These are phyloP conservation scores for Chitala chitala DNA, from an alignment of 2,113 vertebrate species.

Conservation along the genomic window DNA sequence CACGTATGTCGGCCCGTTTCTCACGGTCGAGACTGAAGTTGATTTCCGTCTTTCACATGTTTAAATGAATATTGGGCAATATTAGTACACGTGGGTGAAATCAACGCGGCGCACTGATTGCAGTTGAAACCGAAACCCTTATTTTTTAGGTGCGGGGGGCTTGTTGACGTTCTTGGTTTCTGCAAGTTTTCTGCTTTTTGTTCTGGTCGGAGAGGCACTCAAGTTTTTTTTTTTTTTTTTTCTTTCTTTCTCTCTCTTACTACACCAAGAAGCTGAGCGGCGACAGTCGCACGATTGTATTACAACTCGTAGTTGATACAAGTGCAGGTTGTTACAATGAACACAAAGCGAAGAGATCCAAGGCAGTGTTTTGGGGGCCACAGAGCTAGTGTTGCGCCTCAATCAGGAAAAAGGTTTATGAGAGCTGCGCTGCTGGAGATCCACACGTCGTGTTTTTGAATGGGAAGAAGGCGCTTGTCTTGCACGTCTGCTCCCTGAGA, in stretches of 20 bases:
- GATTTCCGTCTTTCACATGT: background rate
- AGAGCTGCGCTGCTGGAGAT: background rate
- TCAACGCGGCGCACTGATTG: constrained; percentile 27
- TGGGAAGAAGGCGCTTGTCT: background rate
- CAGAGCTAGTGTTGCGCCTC: no score
- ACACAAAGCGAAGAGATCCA: no score
- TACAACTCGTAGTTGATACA: background rate
- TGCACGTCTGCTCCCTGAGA: no score
- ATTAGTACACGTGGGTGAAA: constrained; percentile 31
- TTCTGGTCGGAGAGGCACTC: no score
- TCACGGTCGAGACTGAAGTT: background rate
- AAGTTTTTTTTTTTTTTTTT: background rate
- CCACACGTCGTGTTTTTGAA: no score
- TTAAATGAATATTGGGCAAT: constrained; percentile 21
- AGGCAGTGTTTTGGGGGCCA: no score
- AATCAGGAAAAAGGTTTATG: background rate
- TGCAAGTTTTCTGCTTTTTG: constrained; percentile 6
- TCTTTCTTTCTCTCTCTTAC: background rate
- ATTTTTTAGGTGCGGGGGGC: background rate
- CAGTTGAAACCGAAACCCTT: constrained; percentile 22
- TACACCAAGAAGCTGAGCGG: background rate
- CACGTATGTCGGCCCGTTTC: background rate
- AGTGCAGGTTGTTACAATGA: no score
- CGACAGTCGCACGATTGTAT: background rate
- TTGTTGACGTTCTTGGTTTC: constrained; percentile 21